Base-by-base conservation (phyloP, 2,797 vertebrate species). In the Setipinna tenuifilis region DNA sequence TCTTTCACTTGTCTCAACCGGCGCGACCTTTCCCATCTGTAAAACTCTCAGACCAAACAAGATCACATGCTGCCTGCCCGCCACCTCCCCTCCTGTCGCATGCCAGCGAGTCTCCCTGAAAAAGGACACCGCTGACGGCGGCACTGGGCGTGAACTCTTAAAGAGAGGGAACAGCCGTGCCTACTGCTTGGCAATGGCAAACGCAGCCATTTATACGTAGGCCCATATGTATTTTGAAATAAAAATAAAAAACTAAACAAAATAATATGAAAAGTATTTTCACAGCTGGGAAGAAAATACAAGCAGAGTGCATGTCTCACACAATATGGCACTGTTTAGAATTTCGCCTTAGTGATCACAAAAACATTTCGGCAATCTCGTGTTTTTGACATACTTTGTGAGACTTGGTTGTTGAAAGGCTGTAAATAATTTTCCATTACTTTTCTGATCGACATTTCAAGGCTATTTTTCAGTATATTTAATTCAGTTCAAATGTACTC, bases 41-140 rank as follows among this genome's bases (percentile, higher is more conserved):
- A 44, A 78, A 54, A 54, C 44, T 78, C 71, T 44, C 71, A 44
- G 71, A 78, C 71, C 71, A 78, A 78, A 78, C 71, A 44, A 78
- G 71, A 78, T 78, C 71, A 78, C 71, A 78, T 78, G 71, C 71
- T 78, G 31, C 50, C 50, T 54, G 50, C 46, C 3, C 10, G 46
- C 71, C 71, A 78, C 71, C 35, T 78, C 71, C 71, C 44, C 41
- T 35, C n/a, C n/a, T n/a, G n/a, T n/a, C n/a, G 35, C 31, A 44
- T 78, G 71, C 71, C 71, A 78, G 35, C 31, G n/a, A n/a, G n/a
- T n/a, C 31, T 6, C 25, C 16, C 71, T 78, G 71, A 44, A 78
- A 78, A 78, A 78, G 44, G 50, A 54, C 17, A 78, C 68, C 2
- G 35, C 35, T 41, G 31, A 31, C 44, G 35, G 17, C 35, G 9